phyloP scores from a whole-genome alignment of 2,888 invertebrate species.

The Erynnis tages region DNA sequence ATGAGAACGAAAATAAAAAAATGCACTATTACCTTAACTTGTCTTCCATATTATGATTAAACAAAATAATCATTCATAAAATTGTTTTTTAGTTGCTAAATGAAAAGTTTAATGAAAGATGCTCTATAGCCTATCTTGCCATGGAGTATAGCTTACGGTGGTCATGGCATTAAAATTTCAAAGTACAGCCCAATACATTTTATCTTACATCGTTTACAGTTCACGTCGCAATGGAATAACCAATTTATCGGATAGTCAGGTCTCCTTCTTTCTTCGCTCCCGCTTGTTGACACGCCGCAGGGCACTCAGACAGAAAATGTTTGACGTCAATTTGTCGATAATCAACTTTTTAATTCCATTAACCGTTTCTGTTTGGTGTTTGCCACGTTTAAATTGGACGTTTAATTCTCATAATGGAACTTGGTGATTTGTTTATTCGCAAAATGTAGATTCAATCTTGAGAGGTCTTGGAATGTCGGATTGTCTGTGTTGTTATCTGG shows the following conservation, averaged over 20 bases:
- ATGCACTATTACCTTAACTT: no score
- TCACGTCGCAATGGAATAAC: not conserved
- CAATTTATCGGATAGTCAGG: slow-evolving; percentile 14
- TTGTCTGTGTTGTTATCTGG: slow-evolving; percentile 10
- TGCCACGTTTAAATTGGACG: slow-evolving; percentile 33
- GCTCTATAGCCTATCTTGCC: no score
- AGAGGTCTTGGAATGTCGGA: slow-evolving; percentile 5
- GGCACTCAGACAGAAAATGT: slow-evolving; percentile 49
- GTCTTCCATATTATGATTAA: no score
- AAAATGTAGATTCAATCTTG: slow-evolving; percentile 7
- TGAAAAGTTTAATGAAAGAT: no score
- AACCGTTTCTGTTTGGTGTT: slow-evolving; percentile 39
- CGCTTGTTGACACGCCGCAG: slow-evolving; percentile 51
- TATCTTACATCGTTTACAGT: slow-evolving; percentile 1
- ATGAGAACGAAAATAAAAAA: no score
- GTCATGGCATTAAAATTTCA: no score
- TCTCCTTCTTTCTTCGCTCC: slow-evolving; percentile 21
- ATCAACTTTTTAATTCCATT: slow-evolving; percentile 63
- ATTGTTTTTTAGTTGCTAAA: no score
- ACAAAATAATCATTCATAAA: no score
- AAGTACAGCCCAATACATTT: no score
- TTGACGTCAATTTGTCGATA: slow-evolving; percentile 55
- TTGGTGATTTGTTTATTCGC: slow-evolving; percentile 17
- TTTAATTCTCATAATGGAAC: slow-evolving; percentile 35
- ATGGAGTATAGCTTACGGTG: no score